Evolutionary conservation across 2,113 vertebrate species (phyloP), one percentile per base, ranked within the genome.

Genomic region (Geococcyx californianus): DNA sequence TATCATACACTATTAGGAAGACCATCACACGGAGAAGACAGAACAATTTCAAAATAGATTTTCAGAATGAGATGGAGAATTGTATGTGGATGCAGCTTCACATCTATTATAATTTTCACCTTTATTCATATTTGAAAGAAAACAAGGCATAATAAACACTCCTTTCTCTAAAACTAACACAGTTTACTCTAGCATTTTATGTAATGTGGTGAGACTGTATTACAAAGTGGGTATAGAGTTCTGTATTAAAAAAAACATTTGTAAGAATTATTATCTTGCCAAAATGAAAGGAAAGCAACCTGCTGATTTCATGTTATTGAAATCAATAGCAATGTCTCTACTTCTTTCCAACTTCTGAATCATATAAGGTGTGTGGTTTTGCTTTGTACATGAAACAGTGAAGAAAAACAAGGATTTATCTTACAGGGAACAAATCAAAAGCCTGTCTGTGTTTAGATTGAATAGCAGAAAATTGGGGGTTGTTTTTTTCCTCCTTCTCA

Each of bases 341-440:
- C 44, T 92, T 86, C 40, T 81, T 95, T 87, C 85, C 75, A 91
- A 26, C 40, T 94, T 94, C 66, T 94, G 25, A 88, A 93, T 86
- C 62, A 66, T 89, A 92, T 73, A 64, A 95, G 95, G 68, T 49
- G 55, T 92, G 59, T 94, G 92, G 66, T 49, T 97, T 97, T 90
- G 68, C 66, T 94, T 87, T 93, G 81, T 96, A 90, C 29, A 34
- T 92, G 95, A 97, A 97, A 97, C 64, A 94, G 60, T 82, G 64
- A 93, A 91, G 86, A 94, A 95, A 97, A 96, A 66, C 56, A 94
- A 72, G 62, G 40, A 89, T 86, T 93, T 90, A 82, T 88, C 87
- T 96, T 69, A 96, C 95, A 97, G 76, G 47, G 66, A 92, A 52
- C 38, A 95, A 96, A 96, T 89, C 83, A 95, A 82, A 94, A 93